These are phyloP conservation scores for Vespertilio murinus DNA, from an alignment of 2,797 vertebrate species.

Conservation along the genomic window DNA sequence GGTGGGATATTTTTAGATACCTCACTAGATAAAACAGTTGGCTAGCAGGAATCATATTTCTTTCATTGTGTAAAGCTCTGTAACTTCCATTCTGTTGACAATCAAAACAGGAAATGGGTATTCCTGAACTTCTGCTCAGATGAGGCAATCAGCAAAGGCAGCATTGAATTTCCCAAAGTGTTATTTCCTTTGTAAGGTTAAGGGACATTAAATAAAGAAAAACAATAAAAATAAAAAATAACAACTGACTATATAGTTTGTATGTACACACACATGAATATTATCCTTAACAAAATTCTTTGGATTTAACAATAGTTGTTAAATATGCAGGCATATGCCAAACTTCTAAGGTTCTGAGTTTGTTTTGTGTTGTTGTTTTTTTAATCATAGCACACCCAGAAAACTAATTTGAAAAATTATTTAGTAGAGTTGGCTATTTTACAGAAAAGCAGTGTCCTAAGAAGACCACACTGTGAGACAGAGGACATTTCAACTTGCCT, in stretches of 20 bases:
- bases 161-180: neutral
- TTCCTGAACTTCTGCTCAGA: constrained; percentile 5
- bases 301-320: constrained; percentile 6
- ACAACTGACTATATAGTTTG: neutral
- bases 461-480: neutral
- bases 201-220: constrained; percentile 35
- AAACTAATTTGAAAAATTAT: constrained; percentile 35
- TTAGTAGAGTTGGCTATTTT: neutral
- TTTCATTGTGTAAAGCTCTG: neutral
- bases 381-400: neutral
- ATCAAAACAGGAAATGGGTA: constrained; percentile 40
- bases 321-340: constrained; percentile 1
- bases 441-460: neutral
- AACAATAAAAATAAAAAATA: neutral
- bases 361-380: too few relatives aligned
- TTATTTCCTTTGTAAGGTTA: constrained; percentile 32
- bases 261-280: neutral
- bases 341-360: neutral
- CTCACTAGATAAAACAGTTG: neutral
- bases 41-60: neutral
- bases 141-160: neutral
- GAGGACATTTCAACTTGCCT: neutral
- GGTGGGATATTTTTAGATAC: neutral
- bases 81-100: neutral
- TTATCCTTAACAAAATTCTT: neutral